These are phyloP conservation scores for Synergus itoensis DNA, from an alignment of 2,888 invertebrate species.

Conservation along the genomic window DNA sequence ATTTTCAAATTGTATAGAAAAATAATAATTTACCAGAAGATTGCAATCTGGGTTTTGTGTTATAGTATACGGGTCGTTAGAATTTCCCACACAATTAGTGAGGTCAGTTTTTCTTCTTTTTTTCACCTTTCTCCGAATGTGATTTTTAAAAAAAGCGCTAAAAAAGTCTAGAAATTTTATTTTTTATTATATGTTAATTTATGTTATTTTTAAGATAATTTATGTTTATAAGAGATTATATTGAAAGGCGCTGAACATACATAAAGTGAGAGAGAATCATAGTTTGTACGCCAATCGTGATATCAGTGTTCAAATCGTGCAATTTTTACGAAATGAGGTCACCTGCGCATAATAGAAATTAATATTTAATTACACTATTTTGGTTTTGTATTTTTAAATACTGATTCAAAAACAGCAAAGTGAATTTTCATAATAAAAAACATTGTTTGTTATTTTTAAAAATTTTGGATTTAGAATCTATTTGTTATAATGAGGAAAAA, in stretches of 20 bases:
- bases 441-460: neutral
- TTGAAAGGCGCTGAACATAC: neutral
- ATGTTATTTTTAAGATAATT: slow-evolving; percentile 10
- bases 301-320: neutral
- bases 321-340: neutral
- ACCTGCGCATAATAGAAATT: neutral
- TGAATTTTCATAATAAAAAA: neutral
- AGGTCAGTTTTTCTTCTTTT: neutral
- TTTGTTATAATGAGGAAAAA: too few species aligned
- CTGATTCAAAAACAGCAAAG: neutral
- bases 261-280: neutral
- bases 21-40: neutral
- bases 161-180: slow-evolving; percentile 1
- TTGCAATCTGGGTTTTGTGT: neutral
- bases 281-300: neutral
- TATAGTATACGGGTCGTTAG: neutral
- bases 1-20: neutral
- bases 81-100: neutral
- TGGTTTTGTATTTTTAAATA: neutral
- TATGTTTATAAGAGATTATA: neutral
- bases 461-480: too few species aligned
- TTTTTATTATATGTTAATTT: neutral
- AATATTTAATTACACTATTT: neutral
- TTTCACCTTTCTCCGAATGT: neutral
- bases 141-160: neutral